These are phyloP conservation scores for Festucalex cinctus DNA, from an alignment of 2,113 vertebrate genomes.

Conservation along the genomic window DNA sequence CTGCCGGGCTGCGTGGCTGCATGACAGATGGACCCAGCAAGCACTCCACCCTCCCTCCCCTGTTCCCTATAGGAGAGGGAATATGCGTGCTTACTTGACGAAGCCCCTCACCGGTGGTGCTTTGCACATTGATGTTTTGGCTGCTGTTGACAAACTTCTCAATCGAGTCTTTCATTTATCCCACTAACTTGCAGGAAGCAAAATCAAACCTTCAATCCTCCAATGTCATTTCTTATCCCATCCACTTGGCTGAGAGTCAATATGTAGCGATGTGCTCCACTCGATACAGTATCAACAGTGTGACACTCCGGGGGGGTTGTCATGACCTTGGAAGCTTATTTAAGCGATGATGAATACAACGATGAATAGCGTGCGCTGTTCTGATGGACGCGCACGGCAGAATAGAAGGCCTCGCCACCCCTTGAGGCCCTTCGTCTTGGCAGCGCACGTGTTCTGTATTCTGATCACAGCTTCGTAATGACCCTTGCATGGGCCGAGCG, in stretches of 20 bases:
- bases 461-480: slow-evolving; percentile 54
- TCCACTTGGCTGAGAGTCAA: slow-evolving; percentile 39
- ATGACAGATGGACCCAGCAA: slow-evolving; percentile 51
- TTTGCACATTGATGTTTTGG: slow-evolving; percentile 46
- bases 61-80: slow-evolving; percentile 41
- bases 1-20: slow-evolving; percentile 10
- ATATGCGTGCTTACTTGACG: slow-evolving; percentile 42
- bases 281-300: slow-evolving; percentile 39
- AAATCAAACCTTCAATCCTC: slow-evolving; percentile 43
- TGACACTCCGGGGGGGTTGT: slow-evolving; percentile 23
- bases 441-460: slow-evolving; percentile 45
- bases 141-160: slow-evolving; percentile 34
- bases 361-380: slow-evolving; percentile 29
- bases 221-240: slow-evolving; percentile 15
- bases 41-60: slow-evolving; percentile 21
- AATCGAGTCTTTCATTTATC: slow-evolving; percentile 37
- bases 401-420: slow-evolving; percentile 28
- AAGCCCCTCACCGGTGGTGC: slow-evolving; percentile 46
- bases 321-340: slow-evolving; percentile 42
- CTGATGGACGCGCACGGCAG: slow-evolving; percentile 30
- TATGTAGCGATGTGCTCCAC: slow-evolving; percentile 53
- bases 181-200: slow-evolving; percentile 19
- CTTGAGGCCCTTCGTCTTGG: slow-evolving; percentile 45
- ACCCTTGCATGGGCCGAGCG: slow-evolving; percentile 50
- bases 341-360: slow-evolving; percentile 42